These are phyloP conservation scores for Camponotus vicinus DNA, from an alignment of 1,140 invertebrate species.

Conservation along the genomic window DNA sequence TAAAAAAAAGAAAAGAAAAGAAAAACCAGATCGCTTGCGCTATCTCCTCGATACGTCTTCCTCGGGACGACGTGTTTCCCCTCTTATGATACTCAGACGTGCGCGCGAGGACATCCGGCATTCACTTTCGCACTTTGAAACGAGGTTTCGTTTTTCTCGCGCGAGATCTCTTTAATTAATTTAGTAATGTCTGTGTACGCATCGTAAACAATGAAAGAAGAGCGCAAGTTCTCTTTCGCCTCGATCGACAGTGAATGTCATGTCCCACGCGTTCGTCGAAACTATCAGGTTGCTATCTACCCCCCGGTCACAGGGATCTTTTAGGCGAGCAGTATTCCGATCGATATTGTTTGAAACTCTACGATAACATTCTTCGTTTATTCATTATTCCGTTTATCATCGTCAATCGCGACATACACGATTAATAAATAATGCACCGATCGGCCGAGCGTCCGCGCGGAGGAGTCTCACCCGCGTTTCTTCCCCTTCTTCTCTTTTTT, in stretches of 20 bases:
- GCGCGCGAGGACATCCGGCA: constrained; percentile 68
- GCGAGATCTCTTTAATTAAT: neutral
- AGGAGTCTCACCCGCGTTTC: constrained; percentile 61
- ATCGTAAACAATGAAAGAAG: constrained; percentile 6
- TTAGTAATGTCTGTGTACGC: neutral
- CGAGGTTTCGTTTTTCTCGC: neutral
- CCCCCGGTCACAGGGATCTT: neutral
- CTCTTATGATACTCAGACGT: constrained; percentile 45
- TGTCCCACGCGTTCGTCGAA: neutral
- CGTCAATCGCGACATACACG: constrained; percentile 43
- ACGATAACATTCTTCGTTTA: constrained; percentile 69
- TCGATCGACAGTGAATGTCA: constrained; percentile 44
- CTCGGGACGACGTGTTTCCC: constrained; percentile 70
- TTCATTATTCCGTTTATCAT: constrained; percentile 67
- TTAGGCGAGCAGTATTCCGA: constrained; percentile 71
- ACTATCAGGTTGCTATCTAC: neutral
- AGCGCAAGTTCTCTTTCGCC: neutral
- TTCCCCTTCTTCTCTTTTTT: constrained; percentile 2
- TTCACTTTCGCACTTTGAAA: constrained; percentile 50
- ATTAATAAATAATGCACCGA: constrained; percentile 28
- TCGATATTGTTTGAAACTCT: constrained; percentile 64
- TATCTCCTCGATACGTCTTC: constrained; percentile 74
- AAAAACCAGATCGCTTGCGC: constrained; percentile 58
- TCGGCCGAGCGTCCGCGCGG: constrained; percentile 62
- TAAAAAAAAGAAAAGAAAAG: neutral